phyloP scores from a whole-genome alignment of 1,140 invertebrate genomes.

The Probaryconus sp. region DNA sequence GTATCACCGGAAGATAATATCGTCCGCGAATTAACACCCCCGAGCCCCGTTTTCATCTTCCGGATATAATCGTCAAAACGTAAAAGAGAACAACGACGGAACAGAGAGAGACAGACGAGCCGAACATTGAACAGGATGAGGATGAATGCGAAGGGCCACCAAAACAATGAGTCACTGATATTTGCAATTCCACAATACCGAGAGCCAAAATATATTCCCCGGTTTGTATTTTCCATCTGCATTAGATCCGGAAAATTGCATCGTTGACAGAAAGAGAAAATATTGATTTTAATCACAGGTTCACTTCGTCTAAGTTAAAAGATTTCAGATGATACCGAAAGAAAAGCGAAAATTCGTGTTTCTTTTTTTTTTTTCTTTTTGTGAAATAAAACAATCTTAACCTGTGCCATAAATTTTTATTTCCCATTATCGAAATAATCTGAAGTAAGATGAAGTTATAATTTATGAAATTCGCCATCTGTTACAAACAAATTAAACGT shows the following conservation, averaged over 20 bases:
- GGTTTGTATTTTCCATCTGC: constrained; percentile 23
- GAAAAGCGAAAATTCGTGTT: constrained; percentile 12
- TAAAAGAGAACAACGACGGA: constrained; percentile 39
- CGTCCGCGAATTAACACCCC: constrained; percentile 46
- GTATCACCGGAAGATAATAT: constrained; percentile 45
- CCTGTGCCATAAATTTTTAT: too few species aligned
- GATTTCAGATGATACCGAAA: constrained; percentile 7
- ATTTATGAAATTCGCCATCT: too few species aligned
- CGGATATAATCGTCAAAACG: constrained; percentile 40
- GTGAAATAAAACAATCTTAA: too few species aligned
- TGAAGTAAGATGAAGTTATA: too few species aligned
- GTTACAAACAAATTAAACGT: too few species aligned
- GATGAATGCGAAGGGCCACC: constrained; percentile 66
- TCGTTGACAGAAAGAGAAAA: constrained; percentile 44
- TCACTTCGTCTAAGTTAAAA: too few species aligned
- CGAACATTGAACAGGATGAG: constrained; percentile 48
- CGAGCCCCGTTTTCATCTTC: constrained; percentile 51
- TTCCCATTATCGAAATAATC: too few species aligned
- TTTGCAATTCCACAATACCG: constrained; percentile 61
- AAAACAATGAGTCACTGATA: constrained; percentile 75
- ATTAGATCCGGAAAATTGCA: constrained; percentile 13
- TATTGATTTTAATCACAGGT: constrained; percentile 52
- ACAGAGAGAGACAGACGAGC: constrained; percentile 28
- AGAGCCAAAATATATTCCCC: constrained; percentile 64
- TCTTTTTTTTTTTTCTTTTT: too few species aligned